phyloP scores from a whole-genome alignment of 2,888 invertebrate species.

The Brassicogethes aeneus region DNA sequence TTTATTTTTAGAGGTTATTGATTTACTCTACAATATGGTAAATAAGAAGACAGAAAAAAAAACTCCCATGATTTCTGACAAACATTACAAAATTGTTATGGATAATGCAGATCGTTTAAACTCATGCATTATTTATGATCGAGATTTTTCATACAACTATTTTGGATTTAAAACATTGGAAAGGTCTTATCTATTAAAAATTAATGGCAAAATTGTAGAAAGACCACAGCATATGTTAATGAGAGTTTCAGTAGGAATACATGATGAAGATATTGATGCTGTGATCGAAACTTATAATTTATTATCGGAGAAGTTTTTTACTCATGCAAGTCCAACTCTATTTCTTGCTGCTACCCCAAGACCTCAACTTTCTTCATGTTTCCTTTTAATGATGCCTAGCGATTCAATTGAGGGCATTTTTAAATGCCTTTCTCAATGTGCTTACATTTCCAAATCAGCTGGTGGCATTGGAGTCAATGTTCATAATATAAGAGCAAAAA shows the following conservation, averaged over 20 bases:
- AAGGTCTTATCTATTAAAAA: slow-evolving; percentile 86
- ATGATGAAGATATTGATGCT: slow-evolving; percentile 83
- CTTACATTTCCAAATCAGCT: slow-evolving; percentile 91
- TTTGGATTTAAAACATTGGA: slow-evolving; percentile 99
- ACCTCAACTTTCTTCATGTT: slow-evolving; percentile 94
- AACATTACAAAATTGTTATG: slow-evolving; percentile 71
- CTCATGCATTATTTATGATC: slow-evolving; percentile 92
- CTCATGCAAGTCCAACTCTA: slow-evolving; percentile 95
- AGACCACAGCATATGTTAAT: slow-evolving; percentile 98
- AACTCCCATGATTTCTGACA: slow-evolving; percentile 81
- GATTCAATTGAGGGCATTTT: slow-evolving; percentile 96
- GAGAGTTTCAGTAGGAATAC: slow-evolving; percentile 95
- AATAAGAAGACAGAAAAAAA: slow-evolving; percentile 63
- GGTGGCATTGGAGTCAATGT: slow-evolving; percentile 96
- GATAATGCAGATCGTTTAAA: slow-evolving; percentile 84
- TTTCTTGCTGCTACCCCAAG: slow-evolving; percentile 89
- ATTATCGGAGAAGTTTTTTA: slow-evolving; percentile 91
- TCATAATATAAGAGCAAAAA: slow-evolving; percentile 89
- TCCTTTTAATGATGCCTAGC: slow-evolving; percentile 85
- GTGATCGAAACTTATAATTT: slow-evolving; percentile 95
- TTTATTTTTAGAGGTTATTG: slow-evolving; percentile 68
- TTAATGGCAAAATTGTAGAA: slow-evolving; percentile 86
- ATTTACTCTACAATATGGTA: slow-evolving; percentile 69
- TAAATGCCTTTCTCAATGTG: slow-evolving; percentile 85
- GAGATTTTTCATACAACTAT: slow-evolving; percentile 95